Percentiles rank a stretch among this genome's conserved stretches.
Conservation (phyloP, 1,140 invertebrate species). For the Rhynchophorus ferrugineus region DNA sequence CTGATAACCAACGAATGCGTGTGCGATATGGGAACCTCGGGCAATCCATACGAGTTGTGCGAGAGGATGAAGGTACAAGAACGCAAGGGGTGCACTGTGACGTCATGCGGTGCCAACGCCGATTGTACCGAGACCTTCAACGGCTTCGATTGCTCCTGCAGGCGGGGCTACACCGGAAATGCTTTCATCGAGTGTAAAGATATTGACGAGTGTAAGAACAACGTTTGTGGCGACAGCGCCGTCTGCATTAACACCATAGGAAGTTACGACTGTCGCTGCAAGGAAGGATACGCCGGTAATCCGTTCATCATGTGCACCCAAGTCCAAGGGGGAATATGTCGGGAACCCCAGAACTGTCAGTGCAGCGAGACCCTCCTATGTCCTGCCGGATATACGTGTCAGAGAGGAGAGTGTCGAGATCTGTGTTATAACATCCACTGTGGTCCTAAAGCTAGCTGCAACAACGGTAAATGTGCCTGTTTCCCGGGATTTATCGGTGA, state of each 20-base stretch:
- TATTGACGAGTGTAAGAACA: constrained; percentile 74
- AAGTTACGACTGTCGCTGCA: constrained; percentile 79
- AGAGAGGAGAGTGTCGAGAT: constrained; percentile 61
- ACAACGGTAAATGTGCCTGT: constrained; percentile 71
- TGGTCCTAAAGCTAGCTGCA: constrained; percentile 73
- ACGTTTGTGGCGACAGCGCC: constrained; percentile 77
- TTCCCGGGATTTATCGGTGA: constrained; percentile 71
- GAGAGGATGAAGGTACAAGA: constrained; percentile 37
- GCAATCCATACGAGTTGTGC: constrained; percentile 82
- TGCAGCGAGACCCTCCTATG: constrained; percentile 64
- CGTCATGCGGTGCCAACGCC: constrained; percentile 69
- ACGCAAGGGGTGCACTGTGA: constrained; percentile 63
- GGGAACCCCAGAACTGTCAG: constrained; percentile 57
- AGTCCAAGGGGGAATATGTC: constrained; percentile 58
- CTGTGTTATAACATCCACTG: constrained; percentile 65
- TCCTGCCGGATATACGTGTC: constrained; percentile 66
- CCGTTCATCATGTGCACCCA: constrained; percentile 71
- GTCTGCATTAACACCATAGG: constrained; percentile 83
- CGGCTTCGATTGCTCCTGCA: constrained; percentile 73
- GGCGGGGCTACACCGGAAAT: constrained; percentile 74
- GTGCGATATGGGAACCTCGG: constrained; percentile 73
- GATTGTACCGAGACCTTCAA: constrained; percentile 66
- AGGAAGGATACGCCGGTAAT: constrained; percentile 73
- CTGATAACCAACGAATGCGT: constrained; percentile 63
- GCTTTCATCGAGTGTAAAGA: constrained; percentile 79